Percentiles rank a stretch among this genome's conserved stretches.
Evolutionary conservation across 35 echinoderm and acorn worm species (phyloP).

Genomic region (Patiria miniata): DNA sequence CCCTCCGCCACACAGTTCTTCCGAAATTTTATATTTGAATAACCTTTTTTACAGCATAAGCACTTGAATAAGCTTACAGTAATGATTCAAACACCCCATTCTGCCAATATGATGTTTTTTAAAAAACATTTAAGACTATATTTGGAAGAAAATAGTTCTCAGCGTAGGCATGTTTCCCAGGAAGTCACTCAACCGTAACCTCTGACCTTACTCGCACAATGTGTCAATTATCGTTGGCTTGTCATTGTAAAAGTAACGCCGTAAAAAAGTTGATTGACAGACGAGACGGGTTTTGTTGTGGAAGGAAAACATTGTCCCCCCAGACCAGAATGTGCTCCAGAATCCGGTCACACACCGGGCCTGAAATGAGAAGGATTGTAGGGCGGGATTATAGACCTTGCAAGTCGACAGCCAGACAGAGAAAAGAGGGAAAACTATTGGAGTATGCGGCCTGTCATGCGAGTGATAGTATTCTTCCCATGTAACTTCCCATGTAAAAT

Average conservation of each 20-base stretch:
- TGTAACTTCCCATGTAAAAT: no score
- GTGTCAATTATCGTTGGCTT: background rate
- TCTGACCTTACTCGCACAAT: conserved; percentile 1
- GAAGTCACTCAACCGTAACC: background rate
- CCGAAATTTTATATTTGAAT: background rate
- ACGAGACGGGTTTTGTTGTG: background rate
- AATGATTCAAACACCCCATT: background rate
- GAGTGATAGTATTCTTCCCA: no score
- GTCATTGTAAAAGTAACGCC: conserved; percentile 3
- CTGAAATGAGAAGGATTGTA: no score
- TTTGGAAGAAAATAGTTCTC: background rate
- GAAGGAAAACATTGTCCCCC: background rate
- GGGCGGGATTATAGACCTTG: no score
- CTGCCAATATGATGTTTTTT: background rate
- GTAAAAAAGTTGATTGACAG: conserved; percentile 15
- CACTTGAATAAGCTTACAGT: background rate
- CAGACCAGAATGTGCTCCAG: no score
- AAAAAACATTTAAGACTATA: background rate
- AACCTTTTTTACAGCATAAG: background rate
- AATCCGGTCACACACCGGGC: no score
- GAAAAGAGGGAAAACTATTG: no score
- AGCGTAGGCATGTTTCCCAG: background rate
- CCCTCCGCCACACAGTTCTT: background rate
- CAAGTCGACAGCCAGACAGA: no score
- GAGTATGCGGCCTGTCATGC: no score